Base-by-base conservation (phyloP, 2,113 vertebrate genomes). In the Leuciscus idus region DNA sequence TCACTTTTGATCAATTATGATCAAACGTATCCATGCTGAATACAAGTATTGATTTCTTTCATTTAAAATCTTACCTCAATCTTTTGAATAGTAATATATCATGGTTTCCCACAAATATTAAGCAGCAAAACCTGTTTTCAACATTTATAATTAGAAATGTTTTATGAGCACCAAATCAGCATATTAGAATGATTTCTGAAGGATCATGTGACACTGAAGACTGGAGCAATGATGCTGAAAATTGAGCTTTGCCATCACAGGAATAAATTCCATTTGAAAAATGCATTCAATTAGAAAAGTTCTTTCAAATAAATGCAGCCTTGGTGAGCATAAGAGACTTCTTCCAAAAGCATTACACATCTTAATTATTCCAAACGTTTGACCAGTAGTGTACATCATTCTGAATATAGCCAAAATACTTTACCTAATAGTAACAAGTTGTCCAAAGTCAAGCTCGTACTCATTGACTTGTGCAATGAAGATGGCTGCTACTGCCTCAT, bases 391-490 rank as follows among this genome's bases (percentile, higher is more conserved):
- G 39, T 26, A 26, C 2, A 8, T 48, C 6, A 15, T 26, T 62
- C 55, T 17, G 8, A 10, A 33, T 28, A 6, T 46, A 75, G 48
- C 48, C 4, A 19, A 36, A 26, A 62, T 70, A n/a, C 6, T 68
- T 91, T 92, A 97, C 96, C 96, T 97, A 90, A 97, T 96, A 0
- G 96, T 97, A 89, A 97, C 93, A 39, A 97, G 88, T 83, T 97
- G 96, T 23, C 96, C 96, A 2, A 97, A 92, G 89, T 97, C 96
- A 87, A 97, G 92, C 77, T 97, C 96, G 0, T 96, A 96, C 52
- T 97, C 95, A 0, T 97, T 97, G 84, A 97, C 95, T 85, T 97
- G 97, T 26, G 96, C 96, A 0, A 96, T 97, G 19, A 97, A 97
- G 91, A 97, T 96, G 33, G 96, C 95, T 0, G 96, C 96, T 3